Percentiles rank a stretch among this genome's conserved stretches.
These are phyloP conservation scores for Scolopax rusticola DNA, from an alignment of 2,797 vertebrate genomes.

Conservation along the genomic window DNA sequence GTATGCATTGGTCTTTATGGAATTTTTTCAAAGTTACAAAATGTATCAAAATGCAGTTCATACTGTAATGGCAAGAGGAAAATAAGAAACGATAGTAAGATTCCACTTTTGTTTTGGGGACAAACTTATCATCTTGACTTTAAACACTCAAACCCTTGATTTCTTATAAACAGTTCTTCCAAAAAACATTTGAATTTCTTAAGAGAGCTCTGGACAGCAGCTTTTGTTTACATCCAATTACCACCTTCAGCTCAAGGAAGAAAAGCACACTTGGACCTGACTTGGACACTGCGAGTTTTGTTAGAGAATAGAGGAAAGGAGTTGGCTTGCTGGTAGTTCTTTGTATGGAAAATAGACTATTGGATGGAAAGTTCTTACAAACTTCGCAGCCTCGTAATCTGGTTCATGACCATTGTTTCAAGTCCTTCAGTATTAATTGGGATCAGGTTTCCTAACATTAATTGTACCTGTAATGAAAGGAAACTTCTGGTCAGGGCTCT, in stretches of 20 bases:
- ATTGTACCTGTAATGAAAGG: neutral
- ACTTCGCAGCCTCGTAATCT: fast-evolving
- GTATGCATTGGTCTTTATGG: too few relatives aligned
- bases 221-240: neutral
- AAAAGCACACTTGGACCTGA: neutral
- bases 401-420: neutral
- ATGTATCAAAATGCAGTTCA: neutral
- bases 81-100: neutral
- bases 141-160: neutral
- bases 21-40: neutral
- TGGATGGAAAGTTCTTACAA: neutral
- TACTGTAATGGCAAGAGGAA: neutral
- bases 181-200: neutral
- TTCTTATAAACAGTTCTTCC: neutral
- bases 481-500: neutral
- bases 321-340: neutral
- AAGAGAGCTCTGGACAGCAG: neutral
- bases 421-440: neutral
- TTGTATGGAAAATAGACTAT: neutral
- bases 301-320: neutral
- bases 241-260: neutral
- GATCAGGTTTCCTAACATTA: neutral
- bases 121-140: neutral
- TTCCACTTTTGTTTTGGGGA: neutral
- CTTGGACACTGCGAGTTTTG: neutral